phyloP scores from a whole-genome alignment of 2,888 invertebrate species.

The Ochropleura leucogaster region DNA sequence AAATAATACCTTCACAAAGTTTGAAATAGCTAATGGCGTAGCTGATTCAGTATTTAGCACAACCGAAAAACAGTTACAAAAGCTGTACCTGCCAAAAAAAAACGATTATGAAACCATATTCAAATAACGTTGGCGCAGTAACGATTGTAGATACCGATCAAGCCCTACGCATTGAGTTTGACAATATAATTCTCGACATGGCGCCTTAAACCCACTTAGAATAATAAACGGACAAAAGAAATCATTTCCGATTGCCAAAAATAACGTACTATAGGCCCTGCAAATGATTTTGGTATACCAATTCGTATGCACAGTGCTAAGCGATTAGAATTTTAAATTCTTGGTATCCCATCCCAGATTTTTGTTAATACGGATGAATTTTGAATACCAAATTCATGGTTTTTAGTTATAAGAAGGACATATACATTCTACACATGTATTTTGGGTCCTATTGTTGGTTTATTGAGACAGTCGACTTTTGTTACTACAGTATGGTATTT shows the following conservation, averaged over 20 bases:
- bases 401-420: conserved; percentile 68
- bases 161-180: conserved; percentile 55
- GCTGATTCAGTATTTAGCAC: conserved; percentile 17
- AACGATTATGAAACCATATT: conserved; percentile 57
- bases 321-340: conserved; percentile 80
- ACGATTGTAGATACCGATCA: conserved; percentile 63
- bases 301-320: conserved; percentile 74
- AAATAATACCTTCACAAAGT: not conserved
- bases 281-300: conserved; percentile 66
- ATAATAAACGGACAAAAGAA: conserved; percentile 74
- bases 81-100: conserved; percentile 32
- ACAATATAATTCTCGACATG: conserved; percentile 68
- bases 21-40: conserved; percentile 1
- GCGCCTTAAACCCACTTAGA: conserved; percentile 69
- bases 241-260: conserved; percentile 81
- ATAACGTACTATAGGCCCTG: conserved; percentile 59
- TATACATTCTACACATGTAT: conserved; percentile 69
- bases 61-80: conserved; percentile 29
- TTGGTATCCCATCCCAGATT: conserved; percentile 75
- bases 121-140: conserved; percentile 60
- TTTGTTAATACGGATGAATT: conserved; percentile 82
- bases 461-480: conserved; percentile 51
- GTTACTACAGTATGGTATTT: conserved; percentile 25
- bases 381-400: conserved; percentile 79
- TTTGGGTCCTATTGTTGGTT: conserved; percentile 68